Percentiles rank a stretch among this genome's conserved stretches.
These are phyloP conservation scores for Girardinichthys multiradiatus DNA, from an alignment of 2,113 vertebrate genomes.

Conservation along the genomic window DNA sequence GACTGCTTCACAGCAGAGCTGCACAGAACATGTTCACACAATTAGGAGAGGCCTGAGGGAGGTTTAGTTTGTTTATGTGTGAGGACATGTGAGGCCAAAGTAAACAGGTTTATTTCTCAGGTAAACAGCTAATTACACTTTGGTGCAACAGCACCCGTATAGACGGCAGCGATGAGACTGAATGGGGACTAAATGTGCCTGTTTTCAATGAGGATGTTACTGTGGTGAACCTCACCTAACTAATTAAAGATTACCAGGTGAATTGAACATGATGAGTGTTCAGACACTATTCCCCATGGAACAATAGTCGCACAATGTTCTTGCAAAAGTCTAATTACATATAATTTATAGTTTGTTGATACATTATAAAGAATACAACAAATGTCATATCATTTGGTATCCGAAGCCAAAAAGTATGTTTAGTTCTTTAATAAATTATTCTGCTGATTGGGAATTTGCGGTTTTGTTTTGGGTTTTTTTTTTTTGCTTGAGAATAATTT, in stretches of 20 bases:
- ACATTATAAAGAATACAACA: background rate
- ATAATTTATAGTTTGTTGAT: background rate
- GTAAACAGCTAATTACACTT: constrained; percentile 39
- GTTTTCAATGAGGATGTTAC: constrained; percentile 42
- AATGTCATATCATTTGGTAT: background rate
- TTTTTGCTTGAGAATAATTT: background rate
- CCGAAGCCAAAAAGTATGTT: background rate
- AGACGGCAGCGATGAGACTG: constrained; percentile 45
- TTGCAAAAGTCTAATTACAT: background rate
- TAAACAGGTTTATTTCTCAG: constrained; percentile 4
- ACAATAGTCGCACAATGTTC: constrained; percentile 25
- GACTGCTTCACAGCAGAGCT: background rate
- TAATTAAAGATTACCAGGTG: constrained; percentile 46
- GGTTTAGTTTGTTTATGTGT: constrained; percentile 6
- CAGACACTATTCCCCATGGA: constrained; percentile 36
- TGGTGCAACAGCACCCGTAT: constrained; percentile 38
- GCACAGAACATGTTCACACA: background rate
- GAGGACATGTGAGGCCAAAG: constrained; percentile 21
- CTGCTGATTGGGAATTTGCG: background rate
- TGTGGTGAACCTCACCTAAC: constrained; percentile 34
- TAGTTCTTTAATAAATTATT: background rate
- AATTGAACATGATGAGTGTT: constrained; percentile 37
- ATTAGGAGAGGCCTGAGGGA: background rate
- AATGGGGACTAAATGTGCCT: constrained; percentile 11
- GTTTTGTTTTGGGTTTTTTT: background rate